Percentiles rank a stretch among this genome's conserved stretches.
Conservation (phyloP, 2,888 invertebrate genomes). For the Ethmia dodecea region DNA sequence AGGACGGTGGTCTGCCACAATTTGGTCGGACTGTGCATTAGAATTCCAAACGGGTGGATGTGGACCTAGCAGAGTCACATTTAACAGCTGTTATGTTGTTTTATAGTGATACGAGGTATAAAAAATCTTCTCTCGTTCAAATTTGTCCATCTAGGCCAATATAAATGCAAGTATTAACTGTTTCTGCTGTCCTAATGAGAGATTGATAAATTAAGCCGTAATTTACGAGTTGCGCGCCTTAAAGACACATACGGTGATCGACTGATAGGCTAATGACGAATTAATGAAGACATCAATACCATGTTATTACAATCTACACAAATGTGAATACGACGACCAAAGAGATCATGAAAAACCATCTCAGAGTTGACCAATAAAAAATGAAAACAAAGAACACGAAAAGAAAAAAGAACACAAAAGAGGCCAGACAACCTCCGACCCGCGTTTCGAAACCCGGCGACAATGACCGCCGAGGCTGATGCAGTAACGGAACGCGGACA, state of each 20-base stretch:
- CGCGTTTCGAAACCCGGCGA: slow-evolving; percentile 32
- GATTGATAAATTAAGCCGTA: too few relatives aligned
- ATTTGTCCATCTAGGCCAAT: not conserved
- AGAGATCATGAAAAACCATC: too few relatives aligned
- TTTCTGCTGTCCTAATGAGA: too few relatives aligned
- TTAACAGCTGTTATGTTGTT: not conserved
- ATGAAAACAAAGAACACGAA: slow-evolving; percentile 35
- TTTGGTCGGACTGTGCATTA: slow-evolving; percentile 25
- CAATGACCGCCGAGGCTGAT: slow-evolving; percentile 28
- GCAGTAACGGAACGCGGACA: slow-evolving; percentile 30
- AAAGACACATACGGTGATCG: too few relatives aligned
- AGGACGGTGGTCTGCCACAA: not conserved
- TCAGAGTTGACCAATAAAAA: too few relatives aligned
- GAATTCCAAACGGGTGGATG: slow-evolving; percentile 45
- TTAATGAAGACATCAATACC: too few relatives aligned
- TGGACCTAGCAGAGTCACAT: slow-evolving; percentile 17
- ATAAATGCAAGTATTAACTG: too few relatives aligned
- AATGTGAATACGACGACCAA: too few relatives aligned
- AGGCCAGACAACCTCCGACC: slow-evolving; percentile 40
- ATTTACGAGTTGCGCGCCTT: too few relatives aligned
- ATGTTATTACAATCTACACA: too few relatives aligned
- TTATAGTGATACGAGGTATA: not conserved
- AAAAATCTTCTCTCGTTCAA: not conserved
- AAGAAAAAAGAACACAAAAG: slow-evolving; percentile 25
- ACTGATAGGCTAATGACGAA: too few relatives aligned